Conservation (phyloP, 1,140 invertebrate species). For the Pseudomyrmex concolor region DNA sequence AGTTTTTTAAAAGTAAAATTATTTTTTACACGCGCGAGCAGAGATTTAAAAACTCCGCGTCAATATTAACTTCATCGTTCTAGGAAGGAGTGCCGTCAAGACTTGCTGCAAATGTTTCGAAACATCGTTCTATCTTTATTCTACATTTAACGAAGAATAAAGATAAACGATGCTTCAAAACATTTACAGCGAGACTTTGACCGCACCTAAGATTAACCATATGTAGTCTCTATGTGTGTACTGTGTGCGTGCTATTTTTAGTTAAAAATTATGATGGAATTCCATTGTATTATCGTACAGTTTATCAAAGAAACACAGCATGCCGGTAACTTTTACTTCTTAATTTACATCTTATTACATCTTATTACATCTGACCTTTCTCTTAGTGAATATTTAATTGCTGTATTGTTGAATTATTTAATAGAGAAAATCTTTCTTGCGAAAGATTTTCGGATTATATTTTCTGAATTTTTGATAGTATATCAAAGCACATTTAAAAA, state of each 20-base stretch:
- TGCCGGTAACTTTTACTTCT: slow-evolving; percentile 30
- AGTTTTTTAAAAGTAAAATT: neutral
- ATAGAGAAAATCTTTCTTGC: neutral
- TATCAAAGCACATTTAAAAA: neutral
- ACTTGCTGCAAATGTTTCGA: too few species aligned
- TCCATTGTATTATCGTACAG: slow-evolving; percentile 24
- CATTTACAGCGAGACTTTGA: too few species aligned
- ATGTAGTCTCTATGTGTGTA: too few species aligned
- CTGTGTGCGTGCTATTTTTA: neutral
- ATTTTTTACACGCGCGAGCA: neutral
- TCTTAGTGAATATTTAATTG: slow-evolving; percentile 47
- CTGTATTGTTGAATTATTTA: slow-evolving; percentile 38
- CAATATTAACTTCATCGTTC: slow-evolving; percentile 1
- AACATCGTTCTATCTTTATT: too few species aligned
- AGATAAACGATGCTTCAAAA: too few species aligned
- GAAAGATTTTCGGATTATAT: neutral
- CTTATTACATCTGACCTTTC: too few species aligned
- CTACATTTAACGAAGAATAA: too few species aligned
- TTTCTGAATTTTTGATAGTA: neutral
- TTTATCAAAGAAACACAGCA: slow-evolving; percentile 26
- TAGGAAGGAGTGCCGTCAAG: too few species aligned
- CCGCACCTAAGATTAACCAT: neutral
- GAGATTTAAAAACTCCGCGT: neutral
- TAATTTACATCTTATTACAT: slow-evolving; percentile 46
- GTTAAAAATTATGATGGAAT: slow-evolving; percentile 41